These are phyloP conservation scores for Vanessa cardui DNA, from an alignment of 2,888 invertebrate species.

Conservation along the genomic window DNA sequence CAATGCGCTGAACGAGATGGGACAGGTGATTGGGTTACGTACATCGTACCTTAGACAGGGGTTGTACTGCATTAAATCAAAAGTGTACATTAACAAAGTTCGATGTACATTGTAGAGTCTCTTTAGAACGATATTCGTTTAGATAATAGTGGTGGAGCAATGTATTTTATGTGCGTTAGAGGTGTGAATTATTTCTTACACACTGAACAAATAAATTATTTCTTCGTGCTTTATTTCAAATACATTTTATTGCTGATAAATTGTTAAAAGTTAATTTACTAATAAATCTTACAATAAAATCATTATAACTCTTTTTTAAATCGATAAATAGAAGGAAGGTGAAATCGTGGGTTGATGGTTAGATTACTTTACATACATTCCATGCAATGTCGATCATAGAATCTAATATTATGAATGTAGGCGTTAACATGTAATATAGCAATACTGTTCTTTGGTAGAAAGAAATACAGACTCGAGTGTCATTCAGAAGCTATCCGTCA, in stretches of 20 bases:
- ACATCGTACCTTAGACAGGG: slow-evolving; percentile 53
- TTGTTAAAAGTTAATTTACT: slow-evolving; percentile 4
- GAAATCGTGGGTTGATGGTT: no score
- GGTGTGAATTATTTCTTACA: slow-evolving; percentile 33
- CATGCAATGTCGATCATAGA: no score
- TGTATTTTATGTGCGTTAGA: slow-evolving; percentile 39
- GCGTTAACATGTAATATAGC: no score
- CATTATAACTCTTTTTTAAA: no score
- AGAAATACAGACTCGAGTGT: no score
- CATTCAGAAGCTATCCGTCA: no score
- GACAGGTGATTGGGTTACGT: slow-evolving; percentile 66
- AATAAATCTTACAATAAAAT: not conserved
- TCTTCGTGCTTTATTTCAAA: slow-evolving; percentile 57
- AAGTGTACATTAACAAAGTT: slow-evolving; percentile 40
- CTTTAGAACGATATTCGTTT: slow-evolving; percentile 34
- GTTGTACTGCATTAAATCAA: slow-evolving; percentile 46
- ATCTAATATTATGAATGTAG: no score
- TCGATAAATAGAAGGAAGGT: no score
- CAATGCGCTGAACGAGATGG: slow-evolving; percentile 69
- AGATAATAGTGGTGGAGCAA: slow-evolving; percentile 37
- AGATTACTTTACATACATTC: no score
- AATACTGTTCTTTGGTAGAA: no score
- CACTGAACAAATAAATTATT: slow-evolving; percentile 27
- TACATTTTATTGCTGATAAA: slow-evolving; percentile 35
- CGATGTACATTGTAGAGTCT: slow-evolving; percentile 37